Evolutionary conservation across 1,140 invertebrate genomes (phyloP).

Genomic region (Dinoponera quadriceps): DNA sequence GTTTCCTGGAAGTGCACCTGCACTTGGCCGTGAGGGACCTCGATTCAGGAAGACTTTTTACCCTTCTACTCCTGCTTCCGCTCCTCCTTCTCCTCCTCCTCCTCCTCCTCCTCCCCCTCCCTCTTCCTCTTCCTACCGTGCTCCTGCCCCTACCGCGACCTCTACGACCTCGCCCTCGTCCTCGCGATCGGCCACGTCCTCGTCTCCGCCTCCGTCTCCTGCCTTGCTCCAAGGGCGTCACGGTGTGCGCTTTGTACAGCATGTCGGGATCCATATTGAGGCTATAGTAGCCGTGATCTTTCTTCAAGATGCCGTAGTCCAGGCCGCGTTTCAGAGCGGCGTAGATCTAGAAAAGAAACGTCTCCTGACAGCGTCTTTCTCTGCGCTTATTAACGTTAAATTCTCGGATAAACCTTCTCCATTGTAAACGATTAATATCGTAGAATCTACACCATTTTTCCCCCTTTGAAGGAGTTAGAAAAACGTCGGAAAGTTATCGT

Average conservation of each 20-base stretch:
- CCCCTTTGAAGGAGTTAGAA: background rate
- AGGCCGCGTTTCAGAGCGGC: conserved; percentile 80
- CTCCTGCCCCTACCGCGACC: conserved; percentile 17
- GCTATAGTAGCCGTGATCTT: conserved; percentile 74
- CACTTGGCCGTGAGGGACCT: conserved; percentile 42
- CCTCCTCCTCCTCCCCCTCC: background rate
- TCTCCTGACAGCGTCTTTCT: background rate
- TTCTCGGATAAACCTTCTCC: background rate
- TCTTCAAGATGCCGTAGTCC: conserved; percentile 80
- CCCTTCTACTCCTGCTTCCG: background rate
- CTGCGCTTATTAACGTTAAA: background rate
- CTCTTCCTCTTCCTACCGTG: background rate
- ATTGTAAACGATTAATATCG: background rate
- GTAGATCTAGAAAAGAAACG: conserved; percentile 71
- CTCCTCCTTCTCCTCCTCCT: conserved; percentile 8
- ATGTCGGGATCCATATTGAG: conserved; percentile 72
- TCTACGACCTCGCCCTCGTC: conserved; percentile 2
- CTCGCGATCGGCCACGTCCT: conserved; percentile 42
- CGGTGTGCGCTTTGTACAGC: conserved; percentile 17
- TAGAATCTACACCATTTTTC: background rate
- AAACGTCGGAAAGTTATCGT: too few species aligned
- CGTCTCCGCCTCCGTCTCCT: conserved; percentile 33
- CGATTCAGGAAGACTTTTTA: background rate
- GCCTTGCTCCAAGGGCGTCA: conserved; percentile 16
- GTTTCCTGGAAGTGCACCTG: conserved; percentile 43